Percentiles rank a stretch among this genome's conserved stretches.
phyloP scores from a whole-genome alignment of 1,140 invertebrate genomes.

The Cydia pomonella region DNA sequence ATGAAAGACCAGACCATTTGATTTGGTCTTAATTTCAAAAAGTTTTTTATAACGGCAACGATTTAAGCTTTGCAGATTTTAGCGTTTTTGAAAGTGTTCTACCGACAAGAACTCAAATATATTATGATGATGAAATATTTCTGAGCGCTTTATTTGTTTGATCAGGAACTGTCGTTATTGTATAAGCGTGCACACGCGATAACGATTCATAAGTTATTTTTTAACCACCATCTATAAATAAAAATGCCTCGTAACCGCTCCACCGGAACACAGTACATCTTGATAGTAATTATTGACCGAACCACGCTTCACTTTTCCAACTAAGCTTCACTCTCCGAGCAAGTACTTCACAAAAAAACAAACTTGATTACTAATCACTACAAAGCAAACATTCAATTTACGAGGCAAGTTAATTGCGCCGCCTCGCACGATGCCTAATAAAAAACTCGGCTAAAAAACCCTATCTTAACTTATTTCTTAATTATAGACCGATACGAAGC shows the following conservation, averaged over 20 bases:
- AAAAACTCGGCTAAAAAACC: slow-evolving; percentile 75
- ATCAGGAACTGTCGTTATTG: neutral
- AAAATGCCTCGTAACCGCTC: slow-evolving; percentile 4
- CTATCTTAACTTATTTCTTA: slow-evolving; percentile 80
- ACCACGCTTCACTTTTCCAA: slow-evolving; percentile 53
- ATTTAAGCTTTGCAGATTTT: too few species aligned
- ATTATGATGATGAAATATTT: too few species aligned
- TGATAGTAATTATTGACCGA: slow-evolving; percentile 16
- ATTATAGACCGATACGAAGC: slow-evolving; percentile 79
- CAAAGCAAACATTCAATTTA: slow-evolving; percentile 81
- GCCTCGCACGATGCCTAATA: slow-evolving; percentile 70
- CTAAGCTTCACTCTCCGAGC: slow-evolving; percentile 56
- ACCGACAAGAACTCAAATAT: too few species aligned
- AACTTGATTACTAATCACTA: slow-evolving; percentile 78
- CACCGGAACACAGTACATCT: neutral
- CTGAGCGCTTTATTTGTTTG: neutral
- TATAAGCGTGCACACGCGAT: neutral
- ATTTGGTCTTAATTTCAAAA: too few species aligned
- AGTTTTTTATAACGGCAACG: too few species aligned
- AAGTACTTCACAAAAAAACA: slow-evolving; percentile 60
- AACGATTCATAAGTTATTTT: neutral
- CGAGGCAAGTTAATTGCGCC: slow-evolving; percentile 77
- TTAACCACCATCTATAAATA: neutral
- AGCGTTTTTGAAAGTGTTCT: too few species aligned
- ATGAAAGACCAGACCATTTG: too few species aligned